Evolutionary conservation across 1,140 invertebrate species (phyloP), one percentile per base, ranked within the genome.

Genomic region (Brachionus rotundiformis): DNA sequence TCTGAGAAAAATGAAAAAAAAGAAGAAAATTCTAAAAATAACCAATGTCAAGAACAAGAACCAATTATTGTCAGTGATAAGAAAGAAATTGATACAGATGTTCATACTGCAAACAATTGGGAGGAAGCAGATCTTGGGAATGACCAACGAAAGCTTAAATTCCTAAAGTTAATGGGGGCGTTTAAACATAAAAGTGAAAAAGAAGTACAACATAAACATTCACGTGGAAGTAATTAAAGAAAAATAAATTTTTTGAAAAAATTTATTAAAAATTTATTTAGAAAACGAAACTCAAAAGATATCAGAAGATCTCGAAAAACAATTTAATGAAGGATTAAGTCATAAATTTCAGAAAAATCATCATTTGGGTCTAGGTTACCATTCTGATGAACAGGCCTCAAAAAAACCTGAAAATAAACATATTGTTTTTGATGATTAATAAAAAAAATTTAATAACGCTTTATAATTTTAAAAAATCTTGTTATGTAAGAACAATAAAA

Each of bases 31-130:
- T 3, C 6, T 5, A 47, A 19, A 8, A 33, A 63, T 27, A n/a
- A n/a, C n/a, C n/a, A n/a, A n/a, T n/a, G n/a, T n/a, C n/a, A n/a
- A n/a, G n/a, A n/a, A n/a, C n/a, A n/a, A n/a, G n/a, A n/a, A n/a
- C n/a, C n/a, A n/a, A n/a, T n/a, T n/a, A n/a, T n/a, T n/a, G n/a
- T n/a, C n/a, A n/a, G n/a, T n/a, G 47, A 39, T 3, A 54, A 7
- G 44, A 73, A 73, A 44, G 25, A 25, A 41, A 73, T 73, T 44
- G 33, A 41, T 6, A 11, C 68, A 8, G 25, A 86, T 84, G 84
- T 86, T 31, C 85, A 85, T 75, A 86, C 86, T 25, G 85, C 86
- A 11, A 87, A 87, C 83, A 84, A 83, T 31, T 87, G 86, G 86
- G 86, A 87, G 80, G 83, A 83, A 29, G 86, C 84, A 29, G 84